Evolutionary conservation across 2,113 vertebrate species (phyloP).

Genomic region (Serinus canaria): DNA sequence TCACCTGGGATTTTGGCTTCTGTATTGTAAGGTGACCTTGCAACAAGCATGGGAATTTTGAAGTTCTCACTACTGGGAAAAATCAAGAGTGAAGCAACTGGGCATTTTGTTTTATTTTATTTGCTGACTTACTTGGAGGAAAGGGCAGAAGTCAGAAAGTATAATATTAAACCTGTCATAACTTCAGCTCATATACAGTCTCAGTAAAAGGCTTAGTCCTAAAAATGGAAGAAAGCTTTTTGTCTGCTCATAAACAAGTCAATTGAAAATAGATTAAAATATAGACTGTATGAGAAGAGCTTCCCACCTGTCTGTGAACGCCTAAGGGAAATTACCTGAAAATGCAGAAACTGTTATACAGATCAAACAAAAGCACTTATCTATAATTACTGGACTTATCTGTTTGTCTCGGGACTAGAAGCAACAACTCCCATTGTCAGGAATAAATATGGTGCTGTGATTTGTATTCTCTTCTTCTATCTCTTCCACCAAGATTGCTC

Average conservation of each 20-base stretch:
- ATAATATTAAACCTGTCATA: not conserved
- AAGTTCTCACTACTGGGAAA: not conserved
- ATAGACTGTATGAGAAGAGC: not conserved
- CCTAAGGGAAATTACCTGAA: slow-evolving; percentile 54
- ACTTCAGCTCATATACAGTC: not conserved
- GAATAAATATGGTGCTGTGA: not conserved
- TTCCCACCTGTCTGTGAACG: not conserved
- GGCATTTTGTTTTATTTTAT: not conserved
- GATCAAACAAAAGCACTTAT: slow-evolving; percentile 63
- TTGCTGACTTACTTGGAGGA: not conserved
- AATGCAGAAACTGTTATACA: slow-evolving; percentile 37
- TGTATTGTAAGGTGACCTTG: not conserved
- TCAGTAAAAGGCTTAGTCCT: not conserved
- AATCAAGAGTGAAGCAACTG: not conserved
- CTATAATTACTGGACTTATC: slow-evolving; percentile 63
- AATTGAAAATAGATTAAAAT: slow-evolving; percentile 50
- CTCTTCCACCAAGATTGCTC: not conserved
- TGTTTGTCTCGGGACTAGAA: slow-evolving; percentile 24
- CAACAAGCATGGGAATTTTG: not conserved
- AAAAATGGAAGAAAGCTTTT: slow-evolving; percentile 9
- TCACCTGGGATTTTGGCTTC: not conserved
- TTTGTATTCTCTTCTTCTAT: not conserved
- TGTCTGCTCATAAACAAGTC: not conserved
- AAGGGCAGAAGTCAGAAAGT: not conserved
- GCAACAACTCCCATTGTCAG: not conserved